Conservation (phyloP, 2,888 invertebrate genomes). For the Mythimna vitellina region DNA sequence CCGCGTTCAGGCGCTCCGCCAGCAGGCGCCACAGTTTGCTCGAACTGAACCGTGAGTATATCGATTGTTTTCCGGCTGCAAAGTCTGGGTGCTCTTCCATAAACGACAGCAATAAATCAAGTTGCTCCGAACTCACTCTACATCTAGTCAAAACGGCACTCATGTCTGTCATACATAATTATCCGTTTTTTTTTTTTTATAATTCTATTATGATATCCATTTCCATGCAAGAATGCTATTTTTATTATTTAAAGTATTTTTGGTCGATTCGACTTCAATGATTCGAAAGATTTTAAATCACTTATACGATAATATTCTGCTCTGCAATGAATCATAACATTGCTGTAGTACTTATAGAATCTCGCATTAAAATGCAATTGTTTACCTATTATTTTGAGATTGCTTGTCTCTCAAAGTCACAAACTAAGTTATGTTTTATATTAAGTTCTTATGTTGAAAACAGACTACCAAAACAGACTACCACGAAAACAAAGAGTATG, state of each 20-base stretch:
- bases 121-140: slow-evolving; percentile 86
- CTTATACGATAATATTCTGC: neutral
- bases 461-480: too few relatives aligned
- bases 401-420: too few relatives aligned
- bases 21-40: slow-evolving; percentile 86
- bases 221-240: neutral
- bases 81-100: slow-evolving; percentile 89
- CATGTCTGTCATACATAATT: slow-evolving; percentile 72
- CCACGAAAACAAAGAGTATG: too few relatives aligned
- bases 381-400: too few relatives aligned
- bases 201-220: slow-evolving; percentile 2
- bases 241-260: neutral
- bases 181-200: slow-evolving; percentile 31
- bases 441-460: too few relatives aligned
- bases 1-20: slow-evolving; percentile 86
- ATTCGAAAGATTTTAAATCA: neutral
- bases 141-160: slow-evolving; percentile 82
- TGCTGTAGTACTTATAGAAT: too few relatives aligned
- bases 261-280: neutral
- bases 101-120: slow-evolving; percentile 84
- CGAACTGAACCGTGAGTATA: slow-evolving; percentile 86
- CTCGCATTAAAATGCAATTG: too few relatives aligned
- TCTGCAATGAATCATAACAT: neutral
- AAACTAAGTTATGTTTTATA: too few relatives aligned
- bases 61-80: slow-evolving; percentile 85